Conservation (phyloP, 2,888 invertebrate species). For the Leptinotarsa tumamoca region DNA sequence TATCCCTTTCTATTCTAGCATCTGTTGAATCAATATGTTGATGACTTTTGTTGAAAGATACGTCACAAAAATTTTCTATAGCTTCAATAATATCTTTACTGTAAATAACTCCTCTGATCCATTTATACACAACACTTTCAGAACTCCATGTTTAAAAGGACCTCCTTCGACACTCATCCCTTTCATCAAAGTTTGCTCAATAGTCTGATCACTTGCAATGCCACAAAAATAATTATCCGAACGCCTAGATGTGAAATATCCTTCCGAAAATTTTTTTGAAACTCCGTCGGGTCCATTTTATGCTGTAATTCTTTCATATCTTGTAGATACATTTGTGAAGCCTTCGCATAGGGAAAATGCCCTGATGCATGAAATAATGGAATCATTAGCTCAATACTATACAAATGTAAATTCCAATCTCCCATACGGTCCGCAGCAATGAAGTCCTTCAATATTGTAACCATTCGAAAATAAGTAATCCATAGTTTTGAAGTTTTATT, state of each 20-base stretch:
- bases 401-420: too few species aligned
- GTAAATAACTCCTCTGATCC: slow-evolving; percentile 31
- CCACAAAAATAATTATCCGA: slow-evolving; percentile 42
- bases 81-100: slow-evolving; percentile 45
- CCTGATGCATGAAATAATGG: too few species aligned
- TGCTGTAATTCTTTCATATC: background rate
- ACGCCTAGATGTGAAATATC: background rate
- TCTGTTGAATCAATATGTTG: slow-evolving; percentile 43
- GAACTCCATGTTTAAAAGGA: slow-evolving; percentile 38
- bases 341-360: too few species aligned
- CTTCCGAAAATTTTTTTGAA: background rate
- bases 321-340: too few species aligned
- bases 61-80: slow-evolving; percentile 45
- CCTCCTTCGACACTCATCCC: slow-evolving; percentile 44
- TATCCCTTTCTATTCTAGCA: slow-evolving; percentile 38
- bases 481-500: too few species aligned
- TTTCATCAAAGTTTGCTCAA: slow-evolving; percentile 47
- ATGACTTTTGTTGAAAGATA: slow-evolving; percentile 41
- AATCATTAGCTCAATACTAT: too few species aligned
- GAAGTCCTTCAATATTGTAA: too few species aligned
- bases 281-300: background rate
- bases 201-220: slow-evolving; percentile 47
- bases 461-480: too few species aligned
- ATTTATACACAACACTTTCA: slow-evolving; percentile 42
- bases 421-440: too few species aligned